Evolutionary conservation across 2,888 invertebrate species (phyloP).

Genomic region (Rhagonycha fulva): DNA sequence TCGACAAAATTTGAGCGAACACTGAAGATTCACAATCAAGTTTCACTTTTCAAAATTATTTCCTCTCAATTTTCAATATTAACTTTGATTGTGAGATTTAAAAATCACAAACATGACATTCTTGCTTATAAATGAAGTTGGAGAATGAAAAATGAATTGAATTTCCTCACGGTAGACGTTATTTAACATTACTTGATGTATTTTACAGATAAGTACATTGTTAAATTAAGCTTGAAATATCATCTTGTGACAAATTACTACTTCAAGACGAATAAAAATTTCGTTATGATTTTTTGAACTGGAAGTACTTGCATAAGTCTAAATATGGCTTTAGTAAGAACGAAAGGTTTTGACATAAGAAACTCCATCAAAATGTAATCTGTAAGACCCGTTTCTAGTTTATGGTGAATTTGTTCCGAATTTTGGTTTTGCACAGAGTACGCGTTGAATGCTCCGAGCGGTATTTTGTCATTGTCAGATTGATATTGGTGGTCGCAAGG

Average conservation of each 20-base stretch:
- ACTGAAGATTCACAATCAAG: neutral
- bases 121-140: neutral
- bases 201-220: neutral
- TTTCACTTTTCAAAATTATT: neutral
- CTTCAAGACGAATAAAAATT: neutral
- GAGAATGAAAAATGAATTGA: neutral
- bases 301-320: neutral
- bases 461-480: constrained; percentile 45
- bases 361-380: constrained; percentile 16
- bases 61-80: neutral
- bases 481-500: constrained; percentile 42
- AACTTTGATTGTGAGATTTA: neutral
- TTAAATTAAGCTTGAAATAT: neutral
- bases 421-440: constrained; percentile 12
- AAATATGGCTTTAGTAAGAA: neutral
- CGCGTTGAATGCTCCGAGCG: constrained; percentile 36
- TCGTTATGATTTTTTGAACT: neutral
- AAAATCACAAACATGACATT: neutral
- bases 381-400: constrained; percentile 22
- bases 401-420: constrained; percentile 8
- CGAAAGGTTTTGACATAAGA: constrained; percentile 9
- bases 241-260: neutral
- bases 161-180: neutral
- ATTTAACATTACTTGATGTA: neutral
- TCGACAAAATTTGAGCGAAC: neutral